These are phyloP conservation scores for Enteromius mattozi DNA, from an alignment of 2,797 vertebrate genomes.

Conservation along the genomic window DNA sequence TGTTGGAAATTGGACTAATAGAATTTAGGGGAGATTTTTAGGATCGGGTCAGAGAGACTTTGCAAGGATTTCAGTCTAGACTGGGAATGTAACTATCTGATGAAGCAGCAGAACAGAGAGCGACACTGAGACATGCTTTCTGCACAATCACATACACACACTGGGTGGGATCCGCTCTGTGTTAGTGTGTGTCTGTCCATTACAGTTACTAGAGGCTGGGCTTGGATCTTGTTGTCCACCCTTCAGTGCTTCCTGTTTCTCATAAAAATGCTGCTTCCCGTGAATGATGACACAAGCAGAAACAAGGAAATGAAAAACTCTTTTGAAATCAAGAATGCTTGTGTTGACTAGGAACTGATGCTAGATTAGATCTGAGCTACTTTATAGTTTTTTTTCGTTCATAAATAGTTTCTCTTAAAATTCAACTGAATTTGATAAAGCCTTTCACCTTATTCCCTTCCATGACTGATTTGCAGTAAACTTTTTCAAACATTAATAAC, in stretches of 20 bases:
- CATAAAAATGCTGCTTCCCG: not conserved
- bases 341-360: not conserved
- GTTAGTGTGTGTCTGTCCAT: conserved; percentile 18
- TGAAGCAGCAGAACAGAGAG: conserved; percentile 26
- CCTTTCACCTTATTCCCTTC: not conserved
- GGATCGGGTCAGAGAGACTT: not conserved
- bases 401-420: not conserved
- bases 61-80: conserved; percentile 8
- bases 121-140: conserved; percentile 21
- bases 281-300: conserved; percentile 24
- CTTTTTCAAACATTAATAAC: not conserved
- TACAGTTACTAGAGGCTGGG: conserved; percentile 15
- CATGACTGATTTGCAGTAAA: not conserved
- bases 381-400: not conserved
- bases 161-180: conserved; percentile 22
- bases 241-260: conserved; percentile 17
- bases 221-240: not conserved
- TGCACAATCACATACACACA: not conserved
- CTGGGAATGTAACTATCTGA: conserved; percentile 4
- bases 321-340: conserved; percentile 4
- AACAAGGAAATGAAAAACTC: not conserved
- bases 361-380: not conserved
- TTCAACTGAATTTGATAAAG: not conserved
- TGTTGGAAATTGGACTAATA: not conserved
- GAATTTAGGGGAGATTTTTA: conserved; percentile 6